Evolutionary conservation across 2,888 invertebrate species (phyloP).

Genomic region (Aelia acuminata): DNA sequence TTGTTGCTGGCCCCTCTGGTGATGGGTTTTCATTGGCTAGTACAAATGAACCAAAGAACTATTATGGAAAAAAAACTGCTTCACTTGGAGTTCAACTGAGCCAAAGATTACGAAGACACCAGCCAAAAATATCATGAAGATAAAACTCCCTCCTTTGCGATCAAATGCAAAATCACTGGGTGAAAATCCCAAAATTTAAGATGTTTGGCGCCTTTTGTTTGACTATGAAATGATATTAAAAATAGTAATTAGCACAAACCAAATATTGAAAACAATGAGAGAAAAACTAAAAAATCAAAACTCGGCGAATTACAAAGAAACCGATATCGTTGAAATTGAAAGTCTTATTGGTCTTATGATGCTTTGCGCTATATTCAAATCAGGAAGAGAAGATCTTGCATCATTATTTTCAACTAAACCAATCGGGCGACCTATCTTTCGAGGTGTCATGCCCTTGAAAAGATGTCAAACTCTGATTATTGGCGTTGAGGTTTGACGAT

Average conservation of each 20-base stretch:
- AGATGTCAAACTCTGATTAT: slow-evolving; percentile 31
- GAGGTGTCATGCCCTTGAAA: slow-evolving; percentile 48
- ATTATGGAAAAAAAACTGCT: not conserved
- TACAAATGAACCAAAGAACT: slow-evolving; percentile 51
- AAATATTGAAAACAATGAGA: not conserved
- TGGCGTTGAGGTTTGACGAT: slow-evolving; percentile 38
- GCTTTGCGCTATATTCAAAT: slow-evolving; percentile 41
- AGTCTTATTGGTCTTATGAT: slow-evolving; percentile 27
- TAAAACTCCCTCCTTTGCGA: not conserved
- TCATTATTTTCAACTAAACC: not conserved
- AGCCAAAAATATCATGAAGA: not conserved
- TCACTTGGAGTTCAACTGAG: not conserved
- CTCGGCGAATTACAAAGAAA: not conserved
- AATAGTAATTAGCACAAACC: not conserved
- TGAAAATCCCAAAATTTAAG: slow-evolving; percentile 8
- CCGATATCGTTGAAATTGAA: not conserved
- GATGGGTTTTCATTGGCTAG: slow-evolving; percentile 65
- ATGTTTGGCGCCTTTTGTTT: slow-evolving; percentile 40
- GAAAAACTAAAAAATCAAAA: not conserved
- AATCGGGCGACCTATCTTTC: slow-evolving; percentile 43
- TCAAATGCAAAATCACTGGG: not conserved
- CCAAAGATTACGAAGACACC: not conserved
- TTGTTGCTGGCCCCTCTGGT: not conserved
- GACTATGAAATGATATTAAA: not conserved
- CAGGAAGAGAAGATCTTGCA: slow-evolving; percentile 27